Evolutionary conservation across 2,797 vertebrate species (phyloP).

Genomic region (Cirrhinus mrigala): DNA sequence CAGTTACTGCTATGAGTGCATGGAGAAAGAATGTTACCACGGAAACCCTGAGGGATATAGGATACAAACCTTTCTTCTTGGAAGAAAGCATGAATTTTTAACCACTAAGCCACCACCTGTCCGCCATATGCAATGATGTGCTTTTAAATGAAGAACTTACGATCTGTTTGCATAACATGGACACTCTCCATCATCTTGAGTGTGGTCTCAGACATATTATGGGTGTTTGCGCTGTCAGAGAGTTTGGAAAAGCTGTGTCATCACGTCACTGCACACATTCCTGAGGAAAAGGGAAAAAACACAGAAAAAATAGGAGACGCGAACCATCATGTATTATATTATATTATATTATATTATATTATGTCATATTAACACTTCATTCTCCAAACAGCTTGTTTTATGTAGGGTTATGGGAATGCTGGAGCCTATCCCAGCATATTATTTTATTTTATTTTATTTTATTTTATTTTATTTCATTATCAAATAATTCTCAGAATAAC

Average conservation of each 20-base stretch:
- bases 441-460: too few species aligned
- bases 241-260: background rate
- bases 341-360: background rate
- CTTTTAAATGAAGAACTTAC: conserved; percentile 14
- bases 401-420: background rate
- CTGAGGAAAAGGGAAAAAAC: background rate
- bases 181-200: conserved; percentile 22
- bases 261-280: background rate
- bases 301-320: background rate
- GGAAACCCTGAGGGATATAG: conserved; percentile 4
- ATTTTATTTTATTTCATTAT: too few species aligned
- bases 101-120: background rate
- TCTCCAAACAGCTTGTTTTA: background rate
- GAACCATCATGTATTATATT: background rate
- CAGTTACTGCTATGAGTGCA: conserved; percentile 11
- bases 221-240: background rate
- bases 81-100: conserved; percentile 4
- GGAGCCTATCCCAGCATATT: background rate
- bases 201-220: background rate
- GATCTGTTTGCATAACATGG: conserved; percentile 24
- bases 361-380: background rate
- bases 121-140: background rate
- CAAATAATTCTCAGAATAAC: background rate
- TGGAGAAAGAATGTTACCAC: conserved; percentile 2
- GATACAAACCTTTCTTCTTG: background rate